phyloP scores from a whole-genome alignment of 2,888 invertebrate species.

The Leptura quadrifasciata region DNA sequence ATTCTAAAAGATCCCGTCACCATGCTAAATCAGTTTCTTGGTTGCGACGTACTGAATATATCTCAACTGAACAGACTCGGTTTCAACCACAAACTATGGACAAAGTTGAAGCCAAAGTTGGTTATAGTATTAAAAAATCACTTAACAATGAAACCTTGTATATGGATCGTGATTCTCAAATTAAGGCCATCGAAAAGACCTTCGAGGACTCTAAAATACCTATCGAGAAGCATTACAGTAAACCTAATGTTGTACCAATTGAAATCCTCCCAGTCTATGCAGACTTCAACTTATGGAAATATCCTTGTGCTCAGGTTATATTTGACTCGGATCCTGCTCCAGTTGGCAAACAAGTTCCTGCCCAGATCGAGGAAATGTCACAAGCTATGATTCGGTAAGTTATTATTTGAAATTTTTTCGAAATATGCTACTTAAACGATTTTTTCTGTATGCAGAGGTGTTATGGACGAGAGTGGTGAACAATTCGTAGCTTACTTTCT shows the following conservation, averaged over 20 bases:
- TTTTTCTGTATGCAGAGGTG: slow-evolving; percentile 82
- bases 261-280: slow-evolving; percentile 93
- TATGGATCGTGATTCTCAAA: slow-evolving; percentile 97
- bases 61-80: slow-evolving; percentile 98
- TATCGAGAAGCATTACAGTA: slow-evolving; percentile 96
- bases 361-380: slow-evolving; percentile 97
- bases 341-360: slow-evolving; percentile 87
- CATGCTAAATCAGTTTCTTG: slow-evolving; percentile 98
- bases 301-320: slow-evolving; percentile 98
- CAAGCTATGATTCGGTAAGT: slow-evolving; percentile 97
- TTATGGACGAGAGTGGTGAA: slow-evolving; percentile 99
- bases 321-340: slow-evolving; percentile 99
- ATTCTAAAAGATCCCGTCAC: slow-evolving; percentile 93
- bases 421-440: slow-evolving; percentile 8
- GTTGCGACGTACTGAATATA: slow-evolving; percentile 98
- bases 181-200: slow-evolving; percentile 97
- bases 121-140: slow-evolving; percentile 97
- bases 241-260: slow-evolving; percentile 94
- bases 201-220: slow-evolving; percentile 92
- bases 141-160: slow-evolving; percentile 92
- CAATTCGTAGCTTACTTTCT: slow-evolving; percentile 99
- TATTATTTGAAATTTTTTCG: slow-evolving; percentile 3
- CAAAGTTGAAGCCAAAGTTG: slow-evolving; percentile 99
- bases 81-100: slow-evolving; percentile 97
- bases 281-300: slow-evolving; percentile 98